These are phyloP conservation scores for Microtus richardsoni DNA, from an alignment of 2,113 vertebrate species.

Conservation along the genomic window DNA sequence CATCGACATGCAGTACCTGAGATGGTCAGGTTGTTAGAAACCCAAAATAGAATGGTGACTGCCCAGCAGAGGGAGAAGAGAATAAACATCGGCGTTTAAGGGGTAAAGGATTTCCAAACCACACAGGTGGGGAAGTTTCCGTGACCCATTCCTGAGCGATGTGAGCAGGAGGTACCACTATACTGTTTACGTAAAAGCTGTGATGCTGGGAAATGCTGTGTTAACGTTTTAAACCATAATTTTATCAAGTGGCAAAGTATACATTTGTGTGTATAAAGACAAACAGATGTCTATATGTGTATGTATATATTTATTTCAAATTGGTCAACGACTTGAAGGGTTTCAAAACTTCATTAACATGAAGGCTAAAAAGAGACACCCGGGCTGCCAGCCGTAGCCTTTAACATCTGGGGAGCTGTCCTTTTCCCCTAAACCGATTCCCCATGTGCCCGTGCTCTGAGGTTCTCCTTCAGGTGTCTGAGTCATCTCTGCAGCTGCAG, in stretches of 20 bases:
- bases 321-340: conserved; percentile 6
- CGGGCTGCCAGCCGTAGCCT: not conserved
- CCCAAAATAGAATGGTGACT: not conserved
- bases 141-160: not conserved
- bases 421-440: not conserved
- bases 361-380: not conserved
- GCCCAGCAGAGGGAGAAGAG: not conserved
- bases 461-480: not conserved
- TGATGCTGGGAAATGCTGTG: not conserved
- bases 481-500: not conserved
- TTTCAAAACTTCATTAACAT: not conserved
- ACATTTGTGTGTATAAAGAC: not conserved
- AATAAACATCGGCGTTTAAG: not conserved
- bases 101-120: not conserved
- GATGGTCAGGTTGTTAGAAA: not conserved
- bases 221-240: not conserved
- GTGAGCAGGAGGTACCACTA: not conserved
- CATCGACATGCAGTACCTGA: not conserved
- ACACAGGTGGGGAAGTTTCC: not conserved
- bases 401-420: not conserved
- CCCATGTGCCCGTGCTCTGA: rapidly evolving
- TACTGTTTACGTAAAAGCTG: not conserved
- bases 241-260: not conserved
- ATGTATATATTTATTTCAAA: not conserved
- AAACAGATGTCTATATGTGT: not conserved